Conservation (phyloP, 2,797 vertebrate genomes). For the Peromyscus aztecus region DNA sequence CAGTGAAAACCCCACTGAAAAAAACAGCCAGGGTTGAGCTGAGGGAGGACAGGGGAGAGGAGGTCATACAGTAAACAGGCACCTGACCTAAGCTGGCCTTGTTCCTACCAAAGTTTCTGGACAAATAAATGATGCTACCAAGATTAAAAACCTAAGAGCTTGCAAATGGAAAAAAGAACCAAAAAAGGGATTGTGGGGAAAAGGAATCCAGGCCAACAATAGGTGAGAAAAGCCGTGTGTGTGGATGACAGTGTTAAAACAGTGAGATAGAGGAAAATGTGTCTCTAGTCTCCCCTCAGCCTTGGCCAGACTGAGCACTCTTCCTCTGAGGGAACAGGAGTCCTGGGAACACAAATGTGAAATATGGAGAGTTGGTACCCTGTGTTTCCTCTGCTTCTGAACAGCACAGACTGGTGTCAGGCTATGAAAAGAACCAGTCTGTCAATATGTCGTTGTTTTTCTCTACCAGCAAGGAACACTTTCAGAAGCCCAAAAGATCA, state of each 20-base stretch:
- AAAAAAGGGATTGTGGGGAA: not conserved
- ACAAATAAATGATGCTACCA: not conserved
- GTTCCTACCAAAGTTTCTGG: not conserved
- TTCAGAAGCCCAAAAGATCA: conserved; percentile 45
- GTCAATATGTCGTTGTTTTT: conserved; percentile 71
- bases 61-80: not conserved
- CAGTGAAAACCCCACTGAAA: not conserved
- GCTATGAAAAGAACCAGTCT: conserved; percentile 66
- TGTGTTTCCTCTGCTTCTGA: not conserved
- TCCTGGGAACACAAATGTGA: not conserved
- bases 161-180: not conserved
- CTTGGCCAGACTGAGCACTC: not conserved
- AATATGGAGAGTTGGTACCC: not conserved
- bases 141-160: not conserved
- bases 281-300: not conserved
- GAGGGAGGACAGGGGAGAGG: not conserved
- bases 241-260: no score
- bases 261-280: not conserved
- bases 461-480: conserved; percentile 14
- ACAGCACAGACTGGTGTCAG: conserved; percentile 45
- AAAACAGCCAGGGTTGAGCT: not conserved
- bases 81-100: not conserved
- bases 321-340: not conserved
- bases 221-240: not conserved
- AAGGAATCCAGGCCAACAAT: not conserved